phyloP scores from a whole-genome alignment of 2,888 invertebrate species.

The Rotaria macrura region DNA sequence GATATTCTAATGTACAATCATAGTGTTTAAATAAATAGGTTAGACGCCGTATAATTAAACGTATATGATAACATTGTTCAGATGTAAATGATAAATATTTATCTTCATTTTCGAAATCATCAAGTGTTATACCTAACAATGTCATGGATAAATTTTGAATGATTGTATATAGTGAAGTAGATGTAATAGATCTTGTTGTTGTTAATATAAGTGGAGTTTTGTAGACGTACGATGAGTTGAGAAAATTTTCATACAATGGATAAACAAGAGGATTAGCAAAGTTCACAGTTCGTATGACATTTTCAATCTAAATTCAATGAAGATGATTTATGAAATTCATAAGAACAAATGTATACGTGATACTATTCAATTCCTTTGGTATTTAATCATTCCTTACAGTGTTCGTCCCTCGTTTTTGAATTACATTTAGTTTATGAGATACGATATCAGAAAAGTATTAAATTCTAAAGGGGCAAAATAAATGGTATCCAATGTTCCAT shows the following conservation, averaged over 20 bases:
- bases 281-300: not conserved
- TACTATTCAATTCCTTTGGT: too few relatives aligned
- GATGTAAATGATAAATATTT: not conserved
- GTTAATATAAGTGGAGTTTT: not conserved
- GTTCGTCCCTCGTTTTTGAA: too few relatives aligned
- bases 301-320: not conserved
- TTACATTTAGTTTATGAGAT: too few relatives aligned
- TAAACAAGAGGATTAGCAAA: not conserved
- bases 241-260: conserved; percentile 6
- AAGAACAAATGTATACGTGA: too few relatives aligned
- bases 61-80: not conserved
- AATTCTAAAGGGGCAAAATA: too few relatives aligned
- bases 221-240: not conserved
- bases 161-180: not conserved
- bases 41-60: not conserved
- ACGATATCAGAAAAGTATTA: too few relatives aligned
- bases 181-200: not conserved
- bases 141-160: conserved; percentile 14
- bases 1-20: not conserved
- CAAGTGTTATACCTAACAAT: not conserved
- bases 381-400: too few relatives aligned
- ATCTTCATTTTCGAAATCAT: not conserved
- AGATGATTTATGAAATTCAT: too few relatives aligned
- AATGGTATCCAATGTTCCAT: too few relatives aligned
- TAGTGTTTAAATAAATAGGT: not conserved